Percentiles rank a stretch among this genome's conserved stretches.
Conservation (phyloP, 2,888 invertebrate genomes). For the Epistrophe eligans region DNA sequence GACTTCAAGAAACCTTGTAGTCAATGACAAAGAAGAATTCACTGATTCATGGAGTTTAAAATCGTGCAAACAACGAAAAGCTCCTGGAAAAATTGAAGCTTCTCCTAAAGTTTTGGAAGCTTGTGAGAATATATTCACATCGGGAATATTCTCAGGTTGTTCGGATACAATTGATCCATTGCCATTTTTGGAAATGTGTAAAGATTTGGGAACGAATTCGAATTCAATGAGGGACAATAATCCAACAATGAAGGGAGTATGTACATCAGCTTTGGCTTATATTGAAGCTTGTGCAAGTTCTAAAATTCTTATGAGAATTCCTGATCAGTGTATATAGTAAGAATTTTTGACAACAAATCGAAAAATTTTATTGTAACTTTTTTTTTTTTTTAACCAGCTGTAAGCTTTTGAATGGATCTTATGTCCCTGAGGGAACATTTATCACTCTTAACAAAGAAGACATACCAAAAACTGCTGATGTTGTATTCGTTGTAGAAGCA, state of each 20-base stretch:
- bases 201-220: slow-evolving; percentile 84
- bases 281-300: slow-evolving; percentile 90
- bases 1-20: slow-evolving; percentile 86
- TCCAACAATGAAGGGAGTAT: slow-evolving; percentile 85
- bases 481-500: slow-evolving; percentile 95
- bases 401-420: slow-evolving; percentile 87
- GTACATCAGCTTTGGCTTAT: slow-evolving; percentile 92
- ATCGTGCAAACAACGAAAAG: slow-evolving; percentile 77
- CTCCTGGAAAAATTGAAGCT: slow-evolving; percentile 4
- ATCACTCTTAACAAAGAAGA: slow-evolving; percentile 86
- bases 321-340: slow-evolving; percentile 91
- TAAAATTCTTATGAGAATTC: slow-evolving; percentile 91
- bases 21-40: slow-evolving; percentile 84
- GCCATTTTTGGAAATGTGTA: slow-evolving; percentile 88
- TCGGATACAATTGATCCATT: slow-evolving; percentile 87
- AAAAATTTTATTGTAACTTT: background rate
- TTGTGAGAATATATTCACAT: slow-evolving; percentile 89
- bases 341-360: slow-evolving; percentile 78
- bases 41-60: slow-evolving; percentile 86
- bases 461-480: slow-evolving; percentile 90
- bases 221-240: slow-evolving; percentile 79
- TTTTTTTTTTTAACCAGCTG: slow-evolving; percentile 85
- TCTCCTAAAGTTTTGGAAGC: slow-evolving; percentile 79
- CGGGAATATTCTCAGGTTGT: slow-evolving; percentile 89
- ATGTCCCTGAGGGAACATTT: slow-evolving; percentile 91